A percentile compares a stretch with the other conserved stretches of the same genome.
Conservation (phyloP, 2,113 vertebrate species). For the Natator depressus region DNA sequence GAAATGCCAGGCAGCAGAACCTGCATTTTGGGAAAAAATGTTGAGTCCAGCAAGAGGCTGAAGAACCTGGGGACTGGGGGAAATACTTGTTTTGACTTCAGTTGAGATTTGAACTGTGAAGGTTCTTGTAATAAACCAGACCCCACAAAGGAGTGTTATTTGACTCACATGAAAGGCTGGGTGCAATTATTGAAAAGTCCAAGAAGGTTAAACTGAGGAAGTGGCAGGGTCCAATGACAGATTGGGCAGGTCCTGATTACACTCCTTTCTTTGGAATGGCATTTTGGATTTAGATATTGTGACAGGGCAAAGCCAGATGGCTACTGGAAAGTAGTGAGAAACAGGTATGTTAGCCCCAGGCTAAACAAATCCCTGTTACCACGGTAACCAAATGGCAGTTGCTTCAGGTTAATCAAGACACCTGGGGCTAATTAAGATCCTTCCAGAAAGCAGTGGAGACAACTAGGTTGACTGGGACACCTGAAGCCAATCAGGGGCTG, state of each 20-base stretch:
- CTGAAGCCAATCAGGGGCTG: no score
- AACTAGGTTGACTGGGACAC: no score
- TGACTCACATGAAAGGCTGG: neutral
- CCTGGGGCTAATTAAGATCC: no score
- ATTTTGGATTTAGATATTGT: neutral
- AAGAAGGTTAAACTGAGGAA: neutral
- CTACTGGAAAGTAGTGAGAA: no score
- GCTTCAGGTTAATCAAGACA: no score
- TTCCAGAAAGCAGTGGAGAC: no score
- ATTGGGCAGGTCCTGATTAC: neutral
- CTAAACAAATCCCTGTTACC: no score
- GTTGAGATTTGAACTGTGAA: conserved; percentile 17
- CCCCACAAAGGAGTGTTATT: neutral
- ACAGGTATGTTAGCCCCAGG: no score
- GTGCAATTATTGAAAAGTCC: neutral
- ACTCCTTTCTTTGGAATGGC: rapidly evolving
- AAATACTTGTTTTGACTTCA: conserved; percentile 23
- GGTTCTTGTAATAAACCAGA: conserved; percentile 9
- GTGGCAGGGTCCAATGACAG: neutral
- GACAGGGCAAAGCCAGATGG: no score
- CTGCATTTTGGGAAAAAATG: neutral
- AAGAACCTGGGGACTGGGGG: neutral
- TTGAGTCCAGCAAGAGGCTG: neutral
- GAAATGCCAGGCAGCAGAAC: neutral
- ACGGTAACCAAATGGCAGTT: no score